Evolutionary conservation across 2,113 vertebrate species (phyloP).

Genomic region (Erythrocercus mccallii): DNA sequence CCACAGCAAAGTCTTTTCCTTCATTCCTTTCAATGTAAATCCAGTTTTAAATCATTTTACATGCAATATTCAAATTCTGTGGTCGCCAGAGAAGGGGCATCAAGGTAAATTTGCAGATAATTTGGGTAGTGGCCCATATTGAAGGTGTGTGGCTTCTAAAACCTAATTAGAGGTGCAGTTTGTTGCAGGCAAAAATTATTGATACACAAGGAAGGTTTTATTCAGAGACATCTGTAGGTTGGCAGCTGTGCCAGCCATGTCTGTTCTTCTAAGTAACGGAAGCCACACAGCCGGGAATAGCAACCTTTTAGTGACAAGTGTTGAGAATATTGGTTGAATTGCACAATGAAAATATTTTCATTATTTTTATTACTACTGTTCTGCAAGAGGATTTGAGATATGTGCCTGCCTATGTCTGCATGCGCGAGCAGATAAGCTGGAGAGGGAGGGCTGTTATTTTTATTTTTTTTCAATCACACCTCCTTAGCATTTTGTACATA

Average conservation of each 20-base stretch:
- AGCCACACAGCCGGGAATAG: slow-evolving; percentile 20
- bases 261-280: slow-evolving; percentile 42
- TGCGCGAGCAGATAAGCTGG: background rate
- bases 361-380: slow-evolving; percentile 40
- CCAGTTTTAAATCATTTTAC: background rate
- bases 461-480: background rate
- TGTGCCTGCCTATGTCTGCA: background rate
- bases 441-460: background rate
- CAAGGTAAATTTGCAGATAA: background rate
- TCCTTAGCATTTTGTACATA: slow-evolving; percentile 11
- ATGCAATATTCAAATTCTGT: background rate
- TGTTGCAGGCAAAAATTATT: slow-evolving; percentile 25
- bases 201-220: slow-evolving; percentile 59
- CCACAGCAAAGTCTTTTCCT: background rate
- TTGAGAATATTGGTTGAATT: slow-evolving; percentile 44
- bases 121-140: background rate
- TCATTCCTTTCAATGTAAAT: background rate
- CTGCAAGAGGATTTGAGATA: background rate
- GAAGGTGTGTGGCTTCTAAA: slow-evolving; percentile 3
- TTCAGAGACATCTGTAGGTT: slow-evolving; percentile 64
- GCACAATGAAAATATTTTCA: slow-evolving; percentile 43
- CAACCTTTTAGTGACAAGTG: slow-evolving; percentile 28
- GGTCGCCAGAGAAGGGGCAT: background rate
- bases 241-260: slow-evolving; percentile 63
- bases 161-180: slow-evolving; percentile 22